Conservation (phyloP, 2,888 invertebrate genomes). For the Drosophila acutilabella region DNA sequence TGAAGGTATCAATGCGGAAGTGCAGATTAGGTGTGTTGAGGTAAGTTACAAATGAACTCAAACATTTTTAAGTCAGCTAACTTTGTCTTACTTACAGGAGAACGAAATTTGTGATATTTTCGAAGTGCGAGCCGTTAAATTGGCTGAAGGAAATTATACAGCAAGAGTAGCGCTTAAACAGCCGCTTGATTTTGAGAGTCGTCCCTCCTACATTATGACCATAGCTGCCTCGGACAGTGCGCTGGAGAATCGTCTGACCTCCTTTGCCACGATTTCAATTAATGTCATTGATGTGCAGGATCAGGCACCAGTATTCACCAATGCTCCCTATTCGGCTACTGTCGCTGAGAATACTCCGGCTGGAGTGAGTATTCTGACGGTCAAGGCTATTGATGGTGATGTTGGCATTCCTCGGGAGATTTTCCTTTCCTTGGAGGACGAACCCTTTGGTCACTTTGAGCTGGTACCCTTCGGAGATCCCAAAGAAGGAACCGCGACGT, state of each 20-base stretch:
- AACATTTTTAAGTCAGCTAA: too few relatives aligned
- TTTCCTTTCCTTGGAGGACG: conserved; percentile 89
- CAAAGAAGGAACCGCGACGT: conserved; percentile 86
- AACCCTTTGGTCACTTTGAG: conserved; percentile 89
- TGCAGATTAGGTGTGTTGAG: conserved; percentile 88
- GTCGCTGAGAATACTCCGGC: conserved; percentile 90
- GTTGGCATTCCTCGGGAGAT: conserved; percentile 90
- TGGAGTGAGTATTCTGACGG: conserved; percentile 89
- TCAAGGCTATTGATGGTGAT: conserved; percentile 93
- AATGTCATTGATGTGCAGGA: conserved; percentile 93
- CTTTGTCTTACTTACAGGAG: conserved; percentile 81
- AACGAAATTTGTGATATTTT: conserved; percentile 90
- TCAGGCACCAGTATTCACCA: conserved; percentile 92
- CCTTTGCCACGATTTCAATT: conserved; percentile 90
- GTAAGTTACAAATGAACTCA: conserved; percentile 78
- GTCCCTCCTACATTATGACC: conserved; percentile 90
- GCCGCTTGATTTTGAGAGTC: conserved; percentile 91
- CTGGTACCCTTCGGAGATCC: conserved; percentile 86
- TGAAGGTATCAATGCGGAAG: conserved; percentile 90
- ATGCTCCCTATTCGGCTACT: conserved; percentile 92
- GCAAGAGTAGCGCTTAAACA: conserved; percentile 89
- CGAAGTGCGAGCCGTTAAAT: conserved; percentile 88
- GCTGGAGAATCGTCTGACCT: conserved; percentile 87
- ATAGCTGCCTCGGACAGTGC: conserved; percentile 89
- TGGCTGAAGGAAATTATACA: conserved; percentile 89